Evolutionary conservation across 1,140 invertebrate genomes (phyloP), one percentile per base, ranked within the genome.

Genomic region (Gryon sp.): DNA sequence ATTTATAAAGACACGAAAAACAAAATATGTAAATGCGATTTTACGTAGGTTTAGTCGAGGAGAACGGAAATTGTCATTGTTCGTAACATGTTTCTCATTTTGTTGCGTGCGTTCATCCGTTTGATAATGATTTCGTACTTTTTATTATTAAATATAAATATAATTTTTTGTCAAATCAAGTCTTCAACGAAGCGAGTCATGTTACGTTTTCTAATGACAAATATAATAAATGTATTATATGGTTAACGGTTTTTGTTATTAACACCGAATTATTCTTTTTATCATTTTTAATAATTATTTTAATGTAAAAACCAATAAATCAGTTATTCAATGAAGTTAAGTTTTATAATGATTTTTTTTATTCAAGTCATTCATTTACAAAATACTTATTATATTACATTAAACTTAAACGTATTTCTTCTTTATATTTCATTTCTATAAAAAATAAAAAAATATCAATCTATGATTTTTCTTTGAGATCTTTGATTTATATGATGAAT

Each of bases 171-270:
- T 53, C 6, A 19, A 6, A 53, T 28, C 60, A 41, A 12, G 24
- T 38, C 55, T 32, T 55, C 32, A 38, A 38, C 41, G 22, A 68
- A 68, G 7, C 48, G 22, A 45, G 48, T 38, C 63, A 68, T 57
- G 63, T 68, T 68, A 68, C 30, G 50, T 38, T 11, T 46, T 38
- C 2, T 4, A 34, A 36, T 46, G 50, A 55, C 50, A 46, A 38
- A 4, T 40, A 18, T 41, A 68, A 55, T 68, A 68, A 68, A 68
- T 68, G 63, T 68, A 55, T 68, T 30, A 68, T 68, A 68, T 14
- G 18, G 32, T 62, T 62, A 18, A 24, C 30, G 30, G 22, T n/a
- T 50, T 38, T 5, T 41, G 6, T 50, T 62, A 50, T 62, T 40
- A 46, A 24, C 18, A 43, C 12, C 8, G 11, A 15, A 26, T 14